These are phyloP conservation scores for Mimumesa dahlbomi DNA, from an alignment of 2,888 invertebrate species.

Conservation along the genomic window DNA sequence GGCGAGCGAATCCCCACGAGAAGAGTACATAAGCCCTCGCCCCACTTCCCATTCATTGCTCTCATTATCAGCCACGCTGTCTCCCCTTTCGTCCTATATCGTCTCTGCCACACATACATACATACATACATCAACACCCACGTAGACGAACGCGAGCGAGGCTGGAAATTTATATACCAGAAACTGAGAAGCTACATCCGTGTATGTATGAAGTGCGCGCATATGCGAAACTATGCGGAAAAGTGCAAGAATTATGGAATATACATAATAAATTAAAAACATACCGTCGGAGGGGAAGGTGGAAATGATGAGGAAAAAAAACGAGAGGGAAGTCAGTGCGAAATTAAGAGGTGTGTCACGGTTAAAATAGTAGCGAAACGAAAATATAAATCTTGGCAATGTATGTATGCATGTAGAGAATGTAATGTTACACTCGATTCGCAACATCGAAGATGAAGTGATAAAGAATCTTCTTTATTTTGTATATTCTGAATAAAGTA, in stretches of 20 bases:
- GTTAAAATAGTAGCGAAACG: no score
- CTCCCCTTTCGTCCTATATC: conserved; percentile 51
- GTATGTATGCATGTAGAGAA: no score
- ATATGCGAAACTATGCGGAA: not conserved
- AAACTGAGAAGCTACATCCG: conserved; percentile 7
- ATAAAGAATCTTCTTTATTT: no score
- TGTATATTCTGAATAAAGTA: no score
- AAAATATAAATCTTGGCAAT: no score
- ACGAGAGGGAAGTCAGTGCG: no score
- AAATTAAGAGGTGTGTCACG: no score
- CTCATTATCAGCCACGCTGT: conserved; percentile 64
- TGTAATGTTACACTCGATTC: no score
- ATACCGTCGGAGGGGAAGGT: conserved; percentile 1
- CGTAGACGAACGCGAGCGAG: conserved; percentile 2
- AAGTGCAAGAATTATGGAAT: not conserved
- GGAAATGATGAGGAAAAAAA: not conserved
- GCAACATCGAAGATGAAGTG: no score
- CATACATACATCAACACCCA: conserved; percentile 26
- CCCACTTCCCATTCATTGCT: conserved; percentile 71
- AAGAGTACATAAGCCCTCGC: conserved; percentile 54
- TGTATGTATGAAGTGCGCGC: conserved; percentile 8
- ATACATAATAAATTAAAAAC: conserved; percentile 28
- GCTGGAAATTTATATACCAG: conserved; percentile 24
- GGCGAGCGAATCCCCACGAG: conserved; percentile 30
- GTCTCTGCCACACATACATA: conserved; percentile 35